Conservation (phyloP, 1,140 invertebrate species). For the Anastatus disparis region DNA sequence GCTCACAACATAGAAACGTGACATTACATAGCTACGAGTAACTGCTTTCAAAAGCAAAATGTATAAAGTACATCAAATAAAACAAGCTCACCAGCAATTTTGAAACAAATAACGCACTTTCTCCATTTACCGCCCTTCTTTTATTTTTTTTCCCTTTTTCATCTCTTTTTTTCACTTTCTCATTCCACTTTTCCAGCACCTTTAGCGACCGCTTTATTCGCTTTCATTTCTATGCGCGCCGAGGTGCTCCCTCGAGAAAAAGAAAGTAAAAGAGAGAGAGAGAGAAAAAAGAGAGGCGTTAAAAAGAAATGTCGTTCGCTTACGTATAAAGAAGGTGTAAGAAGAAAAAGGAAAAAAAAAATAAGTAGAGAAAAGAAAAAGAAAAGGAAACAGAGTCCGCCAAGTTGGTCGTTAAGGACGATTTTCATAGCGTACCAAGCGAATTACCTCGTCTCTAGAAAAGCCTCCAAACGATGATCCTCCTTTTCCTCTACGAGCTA, state of each 20-base stretch:
- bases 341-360: background rate
- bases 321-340: slow-evolving; percentile 14
- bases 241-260: no score
- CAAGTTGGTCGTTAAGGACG: slow-evolving; percentile 44
- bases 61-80: no score
- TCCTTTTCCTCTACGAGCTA: slow-evolving; percentile 24
- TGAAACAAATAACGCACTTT: slow-evolving; percentile 32
- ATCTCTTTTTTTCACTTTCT: background rate
- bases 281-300: slow-evolving; percentile 31
- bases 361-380: background rate
- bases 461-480: slow-evolving; percentile 30
- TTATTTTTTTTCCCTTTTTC: slow-evolving; percentile 13
- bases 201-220: slow-evolving; percentile 31
- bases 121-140: slow-evolving; percentile 14
- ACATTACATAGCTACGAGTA: no score
- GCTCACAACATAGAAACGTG: no score
- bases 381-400: slow-evolving; percentile 25
- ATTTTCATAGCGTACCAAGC: slow-evolving; percentile 47
- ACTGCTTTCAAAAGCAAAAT: no score
- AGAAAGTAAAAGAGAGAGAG: no score
- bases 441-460: slow-evolving; percentile 46
- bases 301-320: slow-evolving; percentile 40
- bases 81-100: no score
- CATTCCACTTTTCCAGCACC: no score
- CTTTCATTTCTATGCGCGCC: slow-evolving; percentile 33